phyloP scores from a whole-genome alignment of 1,140 invertebrate species.

The Diploscapter pachys region DNA sequence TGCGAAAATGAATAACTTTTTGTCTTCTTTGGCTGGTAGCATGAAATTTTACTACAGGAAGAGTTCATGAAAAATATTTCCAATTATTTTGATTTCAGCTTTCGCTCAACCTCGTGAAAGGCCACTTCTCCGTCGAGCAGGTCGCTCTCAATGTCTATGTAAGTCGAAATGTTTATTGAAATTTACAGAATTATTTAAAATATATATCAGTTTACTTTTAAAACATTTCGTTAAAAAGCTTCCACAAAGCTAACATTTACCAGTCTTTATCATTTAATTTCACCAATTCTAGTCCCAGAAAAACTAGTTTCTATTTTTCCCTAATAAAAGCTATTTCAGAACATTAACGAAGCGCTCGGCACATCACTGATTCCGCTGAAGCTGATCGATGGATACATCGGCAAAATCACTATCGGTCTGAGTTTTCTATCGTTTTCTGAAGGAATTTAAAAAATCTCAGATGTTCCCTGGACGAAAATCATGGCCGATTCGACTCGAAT shows the following conservation, averaged over 20 bases:
- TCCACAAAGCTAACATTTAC: no score
- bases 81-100: background rate
- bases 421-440: background rate
- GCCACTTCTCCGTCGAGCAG: constrained; percentile 6
- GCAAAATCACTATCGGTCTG: constrained; percentile 23
- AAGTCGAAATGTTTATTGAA: background rate
- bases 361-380: constrained; percentile 15
- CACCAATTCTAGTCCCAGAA: no score
- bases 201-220: no score
- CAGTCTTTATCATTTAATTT: no score
- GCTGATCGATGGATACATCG: constrained; percentile 31
- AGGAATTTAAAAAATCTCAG: constrained; percentile 5
- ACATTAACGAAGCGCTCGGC: constrained; percentile 13
- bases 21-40: no score
- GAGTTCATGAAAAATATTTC: no score
- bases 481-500: constrained; percentile 25
- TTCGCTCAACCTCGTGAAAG: constrained; percentile 14
- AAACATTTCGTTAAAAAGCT: no score
- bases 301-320: background rate
- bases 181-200: no score
- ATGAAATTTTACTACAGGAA: no score
- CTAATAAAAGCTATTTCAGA: constrained; percentile 21
- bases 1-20: no score
- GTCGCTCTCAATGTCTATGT: constrained; percentile 24
- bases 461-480: constrained; percentile 23